Evolutionary conservation across 2,888 invertebrate genomes (phyloP).

Genomic region (Nemapogon koenigi): DNA sequence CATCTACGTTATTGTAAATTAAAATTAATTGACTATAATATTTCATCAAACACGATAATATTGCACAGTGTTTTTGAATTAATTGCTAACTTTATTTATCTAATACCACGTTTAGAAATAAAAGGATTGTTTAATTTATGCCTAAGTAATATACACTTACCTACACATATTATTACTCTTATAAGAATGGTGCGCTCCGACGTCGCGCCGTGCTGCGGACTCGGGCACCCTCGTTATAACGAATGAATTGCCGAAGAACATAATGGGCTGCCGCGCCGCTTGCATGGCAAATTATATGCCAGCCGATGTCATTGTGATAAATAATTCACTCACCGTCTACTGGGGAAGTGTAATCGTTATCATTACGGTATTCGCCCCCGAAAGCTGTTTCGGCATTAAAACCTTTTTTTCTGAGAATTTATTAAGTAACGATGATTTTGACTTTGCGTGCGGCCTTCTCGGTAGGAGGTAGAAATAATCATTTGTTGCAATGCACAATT

Average conservation of each 20-base stretch:
- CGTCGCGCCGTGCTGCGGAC: slow-evolving; percentile 15
- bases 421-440: slow-evolving; percentile 19
- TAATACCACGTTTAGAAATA: too few species aligned
- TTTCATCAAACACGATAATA: too few species aligned
- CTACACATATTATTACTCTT: too few species aligned
- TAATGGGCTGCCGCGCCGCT: slow-evolving; percentile 34
- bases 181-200: slow-evolving; percentile 38
- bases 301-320: slow-evolving; percentile 52
- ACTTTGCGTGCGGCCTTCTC: slow-evolving; percentile 14
- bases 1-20: too few species aligned
- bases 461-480: too few species aligned
- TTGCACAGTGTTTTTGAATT: too few species aligned
- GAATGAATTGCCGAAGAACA: slow-evolving; percentile 52
- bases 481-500: too few species aligned
- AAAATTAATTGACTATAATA: too few species aligned
- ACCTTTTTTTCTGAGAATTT: slow-evolving; percentile 16
- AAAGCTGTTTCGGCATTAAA: slow-evolving; percentile 3
- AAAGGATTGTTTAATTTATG: too few species aligned
- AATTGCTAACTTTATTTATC: too few species aligned
- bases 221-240: slow-evolving; percentile 39
- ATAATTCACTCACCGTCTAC: slow-evolving; percentile 26
- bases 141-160: too few species aligned
- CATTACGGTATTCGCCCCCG: slow-evolving; percentile 14
- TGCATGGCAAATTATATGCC: slow-evolving; percentile 54
- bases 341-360: slow-evolving; percentile 20